Conservation (phyloP, 2,113 vertebrate species). For the Columbina picui region DNA sequence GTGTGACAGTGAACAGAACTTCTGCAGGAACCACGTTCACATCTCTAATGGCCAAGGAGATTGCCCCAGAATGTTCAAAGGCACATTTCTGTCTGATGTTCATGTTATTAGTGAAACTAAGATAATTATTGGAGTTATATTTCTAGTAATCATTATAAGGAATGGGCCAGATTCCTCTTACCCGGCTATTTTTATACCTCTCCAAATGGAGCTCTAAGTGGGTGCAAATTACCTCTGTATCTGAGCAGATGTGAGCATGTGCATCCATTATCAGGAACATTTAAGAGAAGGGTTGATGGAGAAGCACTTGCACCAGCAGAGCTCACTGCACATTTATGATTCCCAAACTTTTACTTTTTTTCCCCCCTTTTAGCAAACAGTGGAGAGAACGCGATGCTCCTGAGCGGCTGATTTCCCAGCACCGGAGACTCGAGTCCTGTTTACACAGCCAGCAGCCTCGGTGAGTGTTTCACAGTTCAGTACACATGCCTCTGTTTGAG, state of each 20-base stretch:
- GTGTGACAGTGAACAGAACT: not conserved
- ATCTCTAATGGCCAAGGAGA: not conserved
- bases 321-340: not conserved
- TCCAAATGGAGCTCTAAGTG: constrained; percentile 28
- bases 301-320: not conserved
- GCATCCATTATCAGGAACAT: not conserved
- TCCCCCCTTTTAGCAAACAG: not conserved
- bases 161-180: not conserved
- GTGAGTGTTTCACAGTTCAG: not conserved
- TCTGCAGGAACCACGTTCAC: not conserved
- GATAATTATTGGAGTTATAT: not conserved
- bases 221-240: constrained; percentile 30
- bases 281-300: not conserved
- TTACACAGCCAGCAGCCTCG: not conserved
- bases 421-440: not conserved
- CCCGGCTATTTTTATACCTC: constrained; percentile 19
- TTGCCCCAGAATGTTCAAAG: not conserved
- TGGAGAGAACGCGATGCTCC: not conserved
- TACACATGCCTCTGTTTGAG: not conserved
- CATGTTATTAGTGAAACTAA: not conserved
- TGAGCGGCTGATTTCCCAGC: not conserved
- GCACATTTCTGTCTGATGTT: not conserved
- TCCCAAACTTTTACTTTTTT: not conserved
- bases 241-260: not conserved
- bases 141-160: not conserved